These are phyloP conservation scores for Oncorhynchus mykiss DNA, from an alignment of 2,113 vertebrate species.

Conservation along the genomic window DNA sequence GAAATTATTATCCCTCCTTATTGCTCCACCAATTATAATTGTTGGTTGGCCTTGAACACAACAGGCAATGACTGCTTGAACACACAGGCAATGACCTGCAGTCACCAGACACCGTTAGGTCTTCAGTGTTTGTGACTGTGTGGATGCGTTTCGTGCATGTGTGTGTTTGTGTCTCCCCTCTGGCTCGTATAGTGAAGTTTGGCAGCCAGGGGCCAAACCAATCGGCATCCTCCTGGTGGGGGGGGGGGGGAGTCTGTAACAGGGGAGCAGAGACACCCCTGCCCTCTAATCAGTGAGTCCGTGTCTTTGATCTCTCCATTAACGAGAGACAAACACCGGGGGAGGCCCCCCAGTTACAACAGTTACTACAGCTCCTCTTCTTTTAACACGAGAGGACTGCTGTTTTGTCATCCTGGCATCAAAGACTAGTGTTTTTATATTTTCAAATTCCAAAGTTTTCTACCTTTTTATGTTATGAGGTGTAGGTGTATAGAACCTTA, in stretches of 20 bases:
- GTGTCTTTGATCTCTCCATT: constrained; percentile 67
- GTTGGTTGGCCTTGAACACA: not conserved
- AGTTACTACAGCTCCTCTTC: constrained; percentile 35
- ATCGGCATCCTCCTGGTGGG: constrained; percentile 49
- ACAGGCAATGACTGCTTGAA: not conserved
- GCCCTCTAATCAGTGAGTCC: constrained; percentile 66
- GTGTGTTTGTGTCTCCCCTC: constrained; percentile 1
- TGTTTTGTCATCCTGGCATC: constrained; percentile 56
- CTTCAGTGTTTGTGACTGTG: not conserved
- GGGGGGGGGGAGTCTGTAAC: constrained; percentile 41
- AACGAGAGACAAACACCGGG: constrained; percentile 57
- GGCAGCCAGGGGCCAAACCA: constrained; percentile 25
- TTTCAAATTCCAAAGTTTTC: constrained; percentile 16
- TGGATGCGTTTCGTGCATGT: not conserved
- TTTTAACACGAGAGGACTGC: constrained; percentile 50
- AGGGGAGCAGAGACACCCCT: constrained; percentile 46
- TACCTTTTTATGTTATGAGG: constrained; percentile 29
- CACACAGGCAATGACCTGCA: not conserved
- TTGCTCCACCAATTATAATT: not conserved
- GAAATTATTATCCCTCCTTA: not conserved
- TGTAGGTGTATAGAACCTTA: not conserved
- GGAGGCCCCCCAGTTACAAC: constrained; percentile 29
- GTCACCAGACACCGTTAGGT: not conserved
- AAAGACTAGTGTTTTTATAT: constrained; percentile 53
- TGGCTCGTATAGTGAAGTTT: not conserved